Evolutionary conservation across 1,140 invertebrate species (phyloP).

Genomic region (Yoshiicerus persimilis): DNA sequence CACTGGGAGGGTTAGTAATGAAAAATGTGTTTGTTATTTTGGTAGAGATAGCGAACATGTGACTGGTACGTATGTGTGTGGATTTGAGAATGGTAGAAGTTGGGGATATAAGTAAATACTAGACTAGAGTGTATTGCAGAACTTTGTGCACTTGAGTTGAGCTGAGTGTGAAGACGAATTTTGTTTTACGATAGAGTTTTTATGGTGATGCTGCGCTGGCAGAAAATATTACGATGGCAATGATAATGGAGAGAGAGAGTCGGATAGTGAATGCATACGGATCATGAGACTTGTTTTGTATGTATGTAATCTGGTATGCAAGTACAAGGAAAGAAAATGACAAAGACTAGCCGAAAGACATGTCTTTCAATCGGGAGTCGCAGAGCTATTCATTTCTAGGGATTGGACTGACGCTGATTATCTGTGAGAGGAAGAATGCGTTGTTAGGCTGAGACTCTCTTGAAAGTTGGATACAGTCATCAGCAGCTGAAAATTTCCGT

Average conservation of each 20-base stretch:
- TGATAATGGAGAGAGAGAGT: neutral
- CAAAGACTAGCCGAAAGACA: neutral
- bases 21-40: no score
- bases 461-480: neutral
- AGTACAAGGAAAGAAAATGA: neutral
- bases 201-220: neutral
- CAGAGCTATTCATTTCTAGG: neutral
- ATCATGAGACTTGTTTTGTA: neutral
- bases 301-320: neutral
- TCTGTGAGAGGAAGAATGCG: neutral
- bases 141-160: neutral
- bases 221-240: neutral
- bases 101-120: neutral
- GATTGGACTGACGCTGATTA: neutral
- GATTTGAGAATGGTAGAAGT: neutral
- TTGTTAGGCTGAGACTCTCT: neutral
- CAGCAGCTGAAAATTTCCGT: neutral
- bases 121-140: neutral
- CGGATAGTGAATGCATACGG: neutral
- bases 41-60: no score
- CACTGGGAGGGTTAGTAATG: no score
- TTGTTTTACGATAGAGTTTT: neutral
- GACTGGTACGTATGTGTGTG: no score
- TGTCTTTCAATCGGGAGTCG: neutral
- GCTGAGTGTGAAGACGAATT: neutral